Evolutionary conservation across 2,888 invertebrate genomes (phyloP), one percentile per base, ranked within the genome.

Genomic region (Lymantria monacha): DNA sequence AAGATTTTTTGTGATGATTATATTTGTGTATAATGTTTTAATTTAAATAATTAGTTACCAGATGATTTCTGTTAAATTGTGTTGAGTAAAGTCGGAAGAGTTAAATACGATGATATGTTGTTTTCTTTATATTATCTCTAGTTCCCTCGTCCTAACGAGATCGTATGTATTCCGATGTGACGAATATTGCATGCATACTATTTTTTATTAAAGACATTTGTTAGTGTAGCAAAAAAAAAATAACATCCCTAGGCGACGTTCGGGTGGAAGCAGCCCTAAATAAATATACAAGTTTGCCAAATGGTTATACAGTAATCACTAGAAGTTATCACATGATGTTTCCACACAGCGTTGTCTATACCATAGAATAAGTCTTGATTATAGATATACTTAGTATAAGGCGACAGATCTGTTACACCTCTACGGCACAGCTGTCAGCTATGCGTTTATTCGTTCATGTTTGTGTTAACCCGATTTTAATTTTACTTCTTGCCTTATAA

Each of bases 41-140:
- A 85, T 86, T 88, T 87, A 87, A 22, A 88, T 73, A 60, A 80
- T 84, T 76, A 90, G 89, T 90, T 90, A 91, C 88, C 89, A 87
- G 78, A 82, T 73, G 70, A 81, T 76, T 85, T 90, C 83, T 90
- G 88, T 91, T 89, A 78, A 70, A 81, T 81, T 86, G 76, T 83
- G 76, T 86, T 87, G 86, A 91, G 90, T 91, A 91, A 91, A 77
- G 13, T 80, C 74, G 79, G 81, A 82, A 77, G 74, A 83, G 81
- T 83, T 82, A 83, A 82, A 83, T 82, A 80, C 65, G 76, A 85
- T 79, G 73, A 82, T 76, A 76, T 63, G 88, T 89, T 89, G 90
- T 90, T 90, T 90, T 88, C 74, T 83, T 90, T 87, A 70, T 53
- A 33, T 37, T 33, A 66, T 64, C 73, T 75, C 73, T 75, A 67